Evolutionary conservation across 2,113 vertebrate genomes (phyloP).

Genomic region (Trochalopteron elliotii): DNA sequence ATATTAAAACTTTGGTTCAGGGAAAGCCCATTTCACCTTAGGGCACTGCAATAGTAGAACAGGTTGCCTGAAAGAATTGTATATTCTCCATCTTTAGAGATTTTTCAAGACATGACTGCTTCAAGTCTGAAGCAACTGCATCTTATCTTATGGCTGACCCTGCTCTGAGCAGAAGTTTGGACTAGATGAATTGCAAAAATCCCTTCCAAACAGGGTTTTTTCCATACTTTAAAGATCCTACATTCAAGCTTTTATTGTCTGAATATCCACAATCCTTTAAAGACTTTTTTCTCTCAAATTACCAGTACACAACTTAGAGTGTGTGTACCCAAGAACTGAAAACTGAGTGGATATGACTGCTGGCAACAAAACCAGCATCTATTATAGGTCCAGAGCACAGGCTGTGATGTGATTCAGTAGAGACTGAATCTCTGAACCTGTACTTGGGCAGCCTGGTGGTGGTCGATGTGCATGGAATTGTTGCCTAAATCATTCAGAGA

Average conservation of each 20-base stretch:
- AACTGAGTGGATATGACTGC: neutral
- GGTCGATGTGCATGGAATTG: fast-evolving
- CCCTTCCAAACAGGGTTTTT: neutral
- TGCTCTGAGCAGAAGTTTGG: neutral
- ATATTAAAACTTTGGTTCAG: neutral
- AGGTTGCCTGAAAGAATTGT: neutral
- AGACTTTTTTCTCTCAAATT: neutral
- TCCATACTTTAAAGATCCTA: neutral
- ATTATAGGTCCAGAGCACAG: neutral
- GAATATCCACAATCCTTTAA: neutral
- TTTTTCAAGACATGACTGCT: neutral
- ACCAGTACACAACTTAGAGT: neutral
- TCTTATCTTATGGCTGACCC: no score
- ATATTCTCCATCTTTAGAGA: neutral
- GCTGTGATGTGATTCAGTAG: neutral
- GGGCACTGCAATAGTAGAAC: neutral
- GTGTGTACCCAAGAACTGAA: neutral
- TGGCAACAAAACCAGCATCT: neutral
- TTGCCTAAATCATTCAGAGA: neutral
- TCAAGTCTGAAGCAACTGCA: neutral
- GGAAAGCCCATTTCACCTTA: neutral
- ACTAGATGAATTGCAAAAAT: neutral
- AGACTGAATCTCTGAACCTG: neutral
- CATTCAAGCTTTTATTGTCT: neutral
- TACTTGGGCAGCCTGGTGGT: neutral